phyloP scores from a whole-genome alignment of 2,113 vertebrate species.

The Pedionomus torquatus region DNA sequence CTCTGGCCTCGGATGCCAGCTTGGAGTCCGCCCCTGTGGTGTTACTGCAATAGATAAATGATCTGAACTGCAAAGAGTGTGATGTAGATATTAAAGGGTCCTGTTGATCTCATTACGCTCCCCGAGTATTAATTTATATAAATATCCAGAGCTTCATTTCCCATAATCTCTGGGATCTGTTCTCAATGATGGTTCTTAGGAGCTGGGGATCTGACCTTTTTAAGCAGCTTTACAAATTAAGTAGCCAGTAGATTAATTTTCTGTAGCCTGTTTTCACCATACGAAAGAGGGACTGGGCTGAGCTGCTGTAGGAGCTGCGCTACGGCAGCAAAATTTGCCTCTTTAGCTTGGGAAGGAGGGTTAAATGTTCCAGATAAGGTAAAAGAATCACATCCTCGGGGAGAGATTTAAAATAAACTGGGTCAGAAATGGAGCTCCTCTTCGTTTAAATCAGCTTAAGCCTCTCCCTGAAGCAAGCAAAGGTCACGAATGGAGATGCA shows the following conservation, averaged over 20 bases:
- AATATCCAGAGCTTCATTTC: constrained; percentile 42
- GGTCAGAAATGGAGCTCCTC: not conserved
- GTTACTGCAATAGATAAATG: not conserved
- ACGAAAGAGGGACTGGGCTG: not conserved
- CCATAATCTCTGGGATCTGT: not conserved
- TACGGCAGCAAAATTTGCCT: not conserved
- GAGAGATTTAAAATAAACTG: not conserved
- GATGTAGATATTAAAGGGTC: not conserved
- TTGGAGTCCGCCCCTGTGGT: not conserved
- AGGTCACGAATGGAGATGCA: not conserved
- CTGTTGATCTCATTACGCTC: not conserved
- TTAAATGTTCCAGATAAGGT: not conserved
- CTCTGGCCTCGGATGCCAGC: not conserved
- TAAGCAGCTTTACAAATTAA: constrained; percentile 45
- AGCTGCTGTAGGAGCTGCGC: not conserved
- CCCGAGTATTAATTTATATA: constrained; percentile 18
- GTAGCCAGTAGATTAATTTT: constrained; percentile 48
- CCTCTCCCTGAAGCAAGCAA: not conserved
- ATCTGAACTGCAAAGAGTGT: not conserved
- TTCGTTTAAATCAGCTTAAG: not conserved
- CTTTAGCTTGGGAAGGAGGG: not conserved
- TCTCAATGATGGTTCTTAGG: not conserved
- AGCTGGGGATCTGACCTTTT: constrained; percentile 28
- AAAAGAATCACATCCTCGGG: not conserved
- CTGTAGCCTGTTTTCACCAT: not conserved